Percentiles rank a stretch among this genome's conserved stretches.
These are phyloP conservation scores for Priocnemis perturbator DNA, from an alignment of 2,888 invertebrate genomes.

Conservation along the genomic window DNA sequence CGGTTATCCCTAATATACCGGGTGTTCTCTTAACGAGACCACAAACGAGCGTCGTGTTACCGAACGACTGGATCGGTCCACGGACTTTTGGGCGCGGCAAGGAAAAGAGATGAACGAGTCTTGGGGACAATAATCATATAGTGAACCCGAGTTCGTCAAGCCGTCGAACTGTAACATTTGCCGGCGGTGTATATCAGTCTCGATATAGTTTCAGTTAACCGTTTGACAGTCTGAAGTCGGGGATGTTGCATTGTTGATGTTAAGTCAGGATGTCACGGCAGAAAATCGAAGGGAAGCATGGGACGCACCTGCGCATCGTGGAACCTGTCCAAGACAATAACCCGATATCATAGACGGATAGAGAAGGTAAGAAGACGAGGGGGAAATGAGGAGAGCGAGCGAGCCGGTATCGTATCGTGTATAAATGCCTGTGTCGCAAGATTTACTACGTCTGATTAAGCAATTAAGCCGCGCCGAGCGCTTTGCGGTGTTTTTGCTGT, in stretches of 20 bases:
- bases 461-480: slow-evolving; percentile 66
- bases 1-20: slow-evolving; percentile 70
- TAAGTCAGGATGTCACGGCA: too few species aligned
- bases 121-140: slow-evolving; percentile 11
- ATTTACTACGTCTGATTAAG: slow-evolving; percentile 74
- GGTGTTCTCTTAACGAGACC: slow-evolving; percentile 70
- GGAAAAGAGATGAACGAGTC: background rate
- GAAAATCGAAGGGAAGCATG: too few species aligned
- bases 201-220: background rate
- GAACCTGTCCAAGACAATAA: slow-evolving; percentile 18
- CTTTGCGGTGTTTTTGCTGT: slow-evolving; percentile 58
- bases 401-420: slow-evolving; percentile 30
- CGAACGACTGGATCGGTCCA: slow-evolving; percentile 3
- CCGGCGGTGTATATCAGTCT: background rate
- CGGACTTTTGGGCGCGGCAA: background rate
- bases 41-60: slow-evolving; percentile 69
- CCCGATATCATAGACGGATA: slow-evolving; percentile 9
- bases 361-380: slow-evolving; percentile 1
- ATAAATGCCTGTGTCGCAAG: slow-evolving; percentile 68
- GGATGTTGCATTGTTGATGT: too few species aligned
- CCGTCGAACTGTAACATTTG: background rate
- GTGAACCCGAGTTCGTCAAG: too few species aligned
- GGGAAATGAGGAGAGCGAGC: slow-evolving; percentile 4
- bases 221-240: too few species aligned
- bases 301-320: background rate